Evolutionary conservation across 2,888 invertebrate species (phyloP).

Genomic region (Sicus ferrugineus): DNA sequence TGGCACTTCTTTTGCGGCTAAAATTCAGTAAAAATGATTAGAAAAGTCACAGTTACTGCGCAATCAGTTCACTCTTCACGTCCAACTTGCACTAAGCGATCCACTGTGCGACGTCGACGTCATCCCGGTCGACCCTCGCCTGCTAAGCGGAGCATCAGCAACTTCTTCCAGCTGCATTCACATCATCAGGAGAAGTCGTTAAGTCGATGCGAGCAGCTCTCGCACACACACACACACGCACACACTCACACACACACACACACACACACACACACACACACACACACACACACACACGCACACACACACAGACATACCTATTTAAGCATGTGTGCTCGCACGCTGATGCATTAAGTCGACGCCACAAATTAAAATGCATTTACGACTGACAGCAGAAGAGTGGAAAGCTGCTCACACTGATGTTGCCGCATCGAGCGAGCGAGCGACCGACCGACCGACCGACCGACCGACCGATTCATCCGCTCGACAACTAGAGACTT

Average conservation of each 20-base stretch:
- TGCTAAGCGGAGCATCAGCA: not conserved
- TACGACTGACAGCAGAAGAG: not conserved
- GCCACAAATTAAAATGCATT: not conserved
- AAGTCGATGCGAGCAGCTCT: not conserved
- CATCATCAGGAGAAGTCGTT: conserved; percentile 17
- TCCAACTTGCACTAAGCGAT: too few relatives aligned
- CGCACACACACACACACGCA: not conserved
- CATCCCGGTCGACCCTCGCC: too few relatives aligned
- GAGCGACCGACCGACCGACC: too few relatives aligned
- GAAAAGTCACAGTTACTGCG: too few relatives aligned
- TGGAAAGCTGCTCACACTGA: too few relatives aligned
- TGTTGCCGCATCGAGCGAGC: too few relatives aligned
- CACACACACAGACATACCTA: not conserved
- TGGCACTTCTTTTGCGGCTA: too few relatives aligned
- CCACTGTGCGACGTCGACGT: too few relatives aligned
- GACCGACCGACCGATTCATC: too few relatives aligned
- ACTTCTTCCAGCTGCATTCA: conserved; percentile 18
- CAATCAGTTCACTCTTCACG: too few relatives aligned
- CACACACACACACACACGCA: not conserved
- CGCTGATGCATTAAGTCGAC: not conserved
- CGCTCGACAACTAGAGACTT: not conserved
- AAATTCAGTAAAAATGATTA: too few relatives aligned
- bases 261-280: conserved; percentile 11
- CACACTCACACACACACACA: not conserved
- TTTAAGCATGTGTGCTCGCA: not conserved